These are phyloP conservation scores for Protodeltote pygarga DNA, from an alignment of 2,888 invertebrate genomes.

Conservation along the genomic window DNA sequence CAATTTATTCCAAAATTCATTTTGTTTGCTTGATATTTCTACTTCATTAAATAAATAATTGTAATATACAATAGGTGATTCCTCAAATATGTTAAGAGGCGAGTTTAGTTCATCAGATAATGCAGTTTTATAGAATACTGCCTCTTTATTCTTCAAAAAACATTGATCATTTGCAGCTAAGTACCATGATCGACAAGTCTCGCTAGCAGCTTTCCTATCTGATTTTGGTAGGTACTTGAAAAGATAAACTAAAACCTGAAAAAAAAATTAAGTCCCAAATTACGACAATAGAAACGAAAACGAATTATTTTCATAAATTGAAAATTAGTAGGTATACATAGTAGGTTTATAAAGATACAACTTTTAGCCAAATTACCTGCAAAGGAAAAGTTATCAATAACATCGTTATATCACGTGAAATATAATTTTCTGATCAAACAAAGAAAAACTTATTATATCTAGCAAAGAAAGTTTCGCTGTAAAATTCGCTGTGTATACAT, in stretches of 20 bases:
- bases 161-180: conserved; percentile 89
- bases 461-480: conserved; percentile 22
- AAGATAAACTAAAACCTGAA: conserved; percentile 88
- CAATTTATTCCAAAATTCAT: conserved; percentile 86
- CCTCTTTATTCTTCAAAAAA: conserved; percentile 83
- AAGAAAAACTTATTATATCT: conserved; percentile 50
- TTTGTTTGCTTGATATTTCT: conserved; percentile 81
- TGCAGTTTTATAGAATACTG: conserved; percentile 78
- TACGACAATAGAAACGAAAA: no score
- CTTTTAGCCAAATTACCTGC: conserved; percentile 27
- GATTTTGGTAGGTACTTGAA: conserved; percentile 88
- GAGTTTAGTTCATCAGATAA: conserved; percentile 74
- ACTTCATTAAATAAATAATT: conserved; percentile 86
- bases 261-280: conserved; percentile 1
- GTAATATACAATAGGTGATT: conserved; percentile 75
- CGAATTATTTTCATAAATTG: no score
- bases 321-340: not conserved
- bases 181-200: conserved; percentile 89
- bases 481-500: conserved; percentile 20
- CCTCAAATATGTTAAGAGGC: conserved; percentile 73
- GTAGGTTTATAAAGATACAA: not conserved
- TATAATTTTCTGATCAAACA: conserved; percentile 64
- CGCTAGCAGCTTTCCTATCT: conserved; percentile 89
- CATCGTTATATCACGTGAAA: conserved; percentile 76
- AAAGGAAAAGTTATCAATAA: conserved; percentile 25